Evolutionary conservation across 1,140 invertebrate species (phyloP).

Genomic region (Hypsibius dujardini): DNA sequence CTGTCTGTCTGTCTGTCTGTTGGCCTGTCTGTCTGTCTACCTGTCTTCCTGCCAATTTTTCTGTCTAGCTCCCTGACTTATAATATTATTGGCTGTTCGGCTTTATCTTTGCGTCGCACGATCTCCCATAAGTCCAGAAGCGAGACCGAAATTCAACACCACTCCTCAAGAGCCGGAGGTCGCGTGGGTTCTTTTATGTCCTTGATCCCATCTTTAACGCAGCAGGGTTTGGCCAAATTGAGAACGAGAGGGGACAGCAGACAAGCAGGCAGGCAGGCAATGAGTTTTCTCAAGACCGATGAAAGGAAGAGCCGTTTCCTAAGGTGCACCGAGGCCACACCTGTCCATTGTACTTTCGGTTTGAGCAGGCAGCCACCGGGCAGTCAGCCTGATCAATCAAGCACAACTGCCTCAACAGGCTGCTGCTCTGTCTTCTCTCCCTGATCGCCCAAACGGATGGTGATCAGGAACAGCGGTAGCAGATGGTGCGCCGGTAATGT

Average conservation of each 20-base stretch:
- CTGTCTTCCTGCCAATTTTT: too few species aligned
- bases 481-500: constrained; percentile 9
- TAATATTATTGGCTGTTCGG: too few species aligned
- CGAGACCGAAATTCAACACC: too few species aligned
- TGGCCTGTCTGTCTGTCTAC: too few species aligned
- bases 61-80: too few species aligned
- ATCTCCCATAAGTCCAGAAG: too few species aligned
- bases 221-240: not conserved
- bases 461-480: not conserved
- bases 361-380: too few species aligned
- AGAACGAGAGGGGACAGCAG: too few species aligned
- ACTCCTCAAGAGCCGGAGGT: not conserved
- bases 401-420: constrained; percentile 4
- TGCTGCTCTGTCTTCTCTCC: not conserved
- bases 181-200: constrained; percentile 16
- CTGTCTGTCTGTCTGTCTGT: too few species aligned
- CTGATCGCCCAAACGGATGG: too few species aligned
- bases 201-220: constrained; percentile 15
- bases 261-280: not conserved
- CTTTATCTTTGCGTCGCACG: too few species aligned
- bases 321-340: constrained; percentile 4
- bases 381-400: not conserved
- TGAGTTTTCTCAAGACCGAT: not conserved
- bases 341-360: not conserved
- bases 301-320: not conserved